phyloP scores from a whole-genome alignment of 2,888 invertebrate species.

The Stegophylla sp. region DNA sequence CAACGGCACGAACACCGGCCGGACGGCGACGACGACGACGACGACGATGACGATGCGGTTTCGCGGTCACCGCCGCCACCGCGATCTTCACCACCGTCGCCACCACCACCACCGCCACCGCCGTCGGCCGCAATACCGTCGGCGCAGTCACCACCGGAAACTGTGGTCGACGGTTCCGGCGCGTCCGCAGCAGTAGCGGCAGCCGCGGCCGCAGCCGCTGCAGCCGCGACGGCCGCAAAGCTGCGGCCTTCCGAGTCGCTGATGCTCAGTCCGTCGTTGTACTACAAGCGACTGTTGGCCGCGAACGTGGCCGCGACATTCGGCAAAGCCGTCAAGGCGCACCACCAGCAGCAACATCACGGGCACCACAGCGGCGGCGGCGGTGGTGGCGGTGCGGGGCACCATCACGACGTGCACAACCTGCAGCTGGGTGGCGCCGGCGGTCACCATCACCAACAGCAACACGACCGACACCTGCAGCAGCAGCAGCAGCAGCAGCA shows the following conservation, averaged over 20 bases:
- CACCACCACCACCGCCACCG: not conserved
- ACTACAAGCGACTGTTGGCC: slow-evolving; percentile 63
- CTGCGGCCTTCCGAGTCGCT: slow-evolving; percentile 43
- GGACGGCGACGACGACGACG: slow-evolving; percentile 11
- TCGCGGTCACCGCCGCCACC: slow-evolving; percentile 49
- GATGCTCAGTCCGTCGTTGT: slow-evolving; percentile 59
- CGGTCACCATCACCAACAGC: slow-evolving; percentile 7
- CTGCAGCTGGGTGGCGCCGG: not conserved
- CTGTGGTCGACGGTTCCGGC: not conserved
- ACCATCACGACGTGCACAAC: slow-evolving; percentile 42
- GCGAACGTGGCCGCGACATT: slow-evolving; percentile 61
- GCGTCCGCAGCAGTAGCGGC: slow-evolving; percentile 30
- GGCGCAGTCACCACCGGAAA: slow-evolving; percentile 16
- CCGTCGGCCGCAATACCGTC: slow-evolving; percentile 3
- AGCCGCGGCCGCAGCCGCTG: slow-evolving; percentile 22
- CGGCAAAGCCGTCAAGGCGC: slow-evolving; percentile 60
- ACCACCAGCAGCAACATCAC: slow-evolving; percentile 45
- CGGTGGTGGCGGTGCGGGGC: slow-evolving; percentile 38
- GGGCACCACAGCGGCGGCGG: slow-evolving; percentile 34
- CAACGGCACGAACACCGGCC: not conserved
- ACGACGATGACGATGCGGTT: slow-evolving; percentile 52
- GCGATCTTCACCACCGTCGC: slow-evolving; percentile 22
- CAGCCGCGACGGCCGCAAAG: slow-evolving; percentile 34
- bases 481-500: not conserved
- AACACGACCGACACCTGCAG: not conserved